Percentiles rank a stretch among this genome's conserved stretches.
Evolutionary conservation across 2,113 vertebrate species (phyloP).

Genomic region (Melanocharis versteri): DNA sequence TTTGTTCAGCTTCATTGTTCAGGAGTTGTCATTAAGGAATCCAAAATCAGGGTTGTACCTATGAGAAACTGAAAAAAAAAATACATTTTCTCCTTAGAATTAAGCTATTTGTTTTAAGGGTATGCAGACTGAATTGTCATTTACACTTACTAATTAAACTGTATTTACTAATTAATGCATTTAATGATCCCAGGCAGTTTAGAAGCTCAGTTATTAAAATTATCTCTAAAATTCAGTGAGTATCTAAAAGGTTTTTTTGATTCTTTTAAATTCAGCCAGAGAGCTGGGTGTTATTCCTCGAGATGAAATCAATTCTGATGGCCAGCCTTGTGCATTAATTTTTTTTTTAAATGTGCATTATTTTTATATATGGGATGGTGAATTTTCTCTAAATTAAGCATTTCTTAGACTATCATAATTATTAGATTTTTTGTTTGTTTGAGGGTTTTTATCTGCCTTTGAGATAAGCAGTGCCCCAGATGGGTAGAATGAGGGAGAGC

Average conservation of each 20-base stretch:
- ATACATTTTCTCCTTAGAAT: not conserved
- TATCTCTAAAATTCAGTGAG: not conserved
- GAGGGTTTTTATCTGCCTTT: not conserved
- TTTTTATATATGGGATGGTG: not conserved
- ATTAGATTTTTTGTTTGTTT: not conserved
- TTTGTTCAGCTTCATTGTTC: not conserved
- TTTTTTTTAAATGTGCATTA: rapidly evolving
- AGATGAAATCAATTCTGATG: not conserved
- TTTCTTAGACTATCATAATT: not conserved
- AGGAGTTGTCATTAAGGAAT: not conserved
- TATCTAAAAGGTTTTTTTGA: not conserved
- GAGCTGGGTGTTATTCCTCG: not conserved
- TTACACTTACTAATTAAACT: not conserved
- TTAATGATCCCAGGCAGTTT: not conserved
- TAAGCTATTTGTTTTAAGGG: not conserved
- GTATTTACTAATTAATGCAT: not conserved
- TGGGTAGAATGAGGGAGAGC: not conserved
- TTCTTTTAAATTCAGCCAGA: not conserved
- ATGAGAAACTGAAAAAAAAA: not conserved
- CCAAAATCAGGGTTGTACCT: not conserved
- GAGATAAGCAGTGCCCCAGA: not conserved
- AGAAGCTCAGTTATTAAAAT: not conserved
- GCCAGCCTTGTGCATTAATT: not conserved
- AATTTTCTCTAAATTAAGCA: not conserved
- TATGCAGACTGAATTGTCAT: not conserved